Base-by-base conservation (phyloP, 2,797 vertebrate genomes). In the Muraenolepis orangiensis region DNA sequence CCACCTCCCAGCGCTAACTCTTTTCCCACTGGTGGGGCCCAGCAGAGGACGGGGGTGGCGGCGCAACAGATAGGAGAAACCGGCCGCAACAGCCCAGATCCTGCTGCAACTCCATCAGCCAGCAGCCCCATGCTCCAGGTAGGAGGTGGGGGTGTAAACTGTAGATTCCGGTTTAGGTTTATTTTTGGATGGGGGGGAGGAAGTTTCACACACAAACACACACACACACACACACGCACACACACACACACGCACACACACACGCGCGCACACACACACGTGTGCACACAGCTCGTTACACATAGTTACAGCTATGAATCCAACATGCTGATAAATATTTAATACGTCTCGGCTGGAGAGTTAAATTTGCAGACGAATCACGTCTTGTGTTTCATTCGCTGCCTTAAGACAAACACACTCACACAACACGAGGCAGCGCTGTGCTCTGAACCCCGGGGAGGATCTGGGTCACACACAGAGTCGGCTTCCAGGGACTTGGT, bases 251-350 rank as follows among this genome's bases (percentile, higher is more conserved):
- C 36, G 11, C 34, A 16, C n/a, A 16, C 23, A 20, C 16, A 69
- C 74, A 30, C 32, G 66, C 70, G 72, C 70, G 67, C 73, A 40
- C 68, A 29, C 71, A 61, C 30, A 28, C 31, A 28, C 57, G 26
- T 31, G 28, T 20, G 36, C 51, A 28, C 76, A 61, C 57, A 61
- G 57, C 26, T 61, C n/a, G 23, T 61, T 23, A 10, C 57, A 61
- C n/a, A 26, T 61, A 84, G 71, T 77, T 76, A 78, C 82, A 78
- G 86, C 80, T 81, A 81, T 82, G 86, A 89, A 89, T 89, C 74
- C 36, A 79, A 86, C 86, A 89, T 88, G 87, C 85, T 76, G 74
- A 88, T 91, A 86, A 90, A 91, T 91, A 91, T 87, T 91, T 91
- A 79, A 91, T 91, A 74, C 85, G 82, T 71, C 80, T 73, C 3